Percentiles rank a stretch among this genome's conserved stretches.
phyloP scores from a whole-genome alignment of 2,797 vertebrate genomes.

The Morelia viridis region DNA sequence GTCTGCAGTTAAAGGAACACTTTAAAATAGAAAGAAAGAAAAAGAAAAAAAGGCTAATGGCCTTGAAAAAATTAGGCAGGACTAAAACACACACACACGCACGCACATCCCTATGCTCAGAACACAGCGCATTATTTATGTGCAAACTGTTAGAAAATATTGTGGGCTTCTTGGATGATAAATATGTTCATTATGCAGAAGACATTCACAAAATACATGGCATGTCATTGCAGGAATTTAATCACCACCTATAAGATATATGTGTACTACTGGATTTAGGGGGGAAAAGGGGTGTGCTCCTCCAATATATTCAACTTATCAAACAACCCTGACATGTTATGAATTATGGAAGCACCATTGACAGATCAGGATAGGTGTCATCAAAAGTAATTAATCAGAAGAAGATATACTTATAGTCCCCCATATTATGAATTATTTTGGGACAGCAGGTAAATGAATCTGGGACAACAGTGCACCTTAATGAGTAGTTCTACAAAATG shows the following conservation, averaged over 20 bases:
- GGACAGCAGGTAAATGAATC: neutral
- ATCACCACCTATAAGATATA: slow-evolving; percentile 42
- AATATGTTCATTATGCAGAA: slow-evolving; percentile 57
- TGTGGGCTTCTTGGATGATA: slow-evolving; percentile 72
- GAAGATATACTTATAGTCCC: slow-evolving; percentile 38
- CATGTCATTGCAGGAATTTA: slow-evolving; percentile 49
- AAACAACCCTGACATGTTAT: slow-evolving; percentile 35
- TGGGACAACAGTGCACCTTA: slow-evolving; percentile 32
- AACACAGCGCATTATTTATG: slow-evolving; percentile 76
- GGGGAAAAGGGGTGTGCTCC: slow-evolving; percentile 18
- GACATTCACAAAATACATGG: slow-evolving; percentile 14
- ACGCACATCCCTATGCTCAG: slow-evolving; percentile 20
- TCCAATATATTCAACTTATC: slow-evolving; percentile 50
- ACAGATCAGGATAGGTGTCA: slow-evolving; percentile 27
- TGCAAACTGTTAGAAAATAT: slow-evolving; percentile 50
- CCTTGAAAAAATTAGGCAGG: slow-evolving; percentile 25
- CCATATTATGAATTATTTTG: slow-evolving; percentile 34
- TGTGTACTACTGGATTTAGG: slow-evolving; percentile 36
- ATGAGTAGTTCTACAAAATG: slow-evolving; percentile 55
- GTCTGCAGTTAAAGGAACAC: slow-evolving; percentile 63
- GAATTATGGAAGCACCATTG: slow-evolving; percentile 32
- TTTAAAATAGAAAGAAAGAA: slow-evolving; percentile 30
- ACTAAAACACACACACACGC: slow-evolving; percentile 47
- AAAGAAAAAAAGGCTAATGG: slow-evolving; percentile 47
- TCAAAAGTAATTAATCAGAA: slow-evolving; percentile 49